A percentile compares a stretch with the other conserved stretches of the same genome.
These are phyloP conservation scores for Pinna nobilis DNA, from an alignment of 1,140 invertebrate genomes.

Conservation along the genomic window DNA sequence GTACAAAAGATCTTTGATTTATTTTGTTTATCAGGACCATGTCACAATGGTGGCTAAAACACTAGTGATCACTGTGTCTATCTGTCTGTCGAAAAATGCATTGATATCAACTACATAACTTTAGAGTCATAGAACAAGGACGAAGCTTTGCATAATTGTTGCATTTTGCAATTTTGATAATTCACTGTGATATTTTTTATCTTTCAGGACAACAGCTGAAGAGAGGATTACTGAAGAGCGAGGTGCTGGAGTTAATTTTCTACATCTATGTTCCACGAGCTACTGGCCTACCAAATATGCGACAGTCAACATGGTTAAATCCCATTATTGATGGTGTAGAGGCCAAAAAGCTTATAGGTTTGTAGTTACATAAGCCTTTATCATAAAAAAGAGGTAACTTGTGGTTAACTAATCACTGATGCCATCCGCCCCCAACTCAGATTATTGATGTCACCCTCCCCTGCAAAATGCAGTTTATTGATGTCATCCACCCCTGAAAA, in stretches of 20 bases:
- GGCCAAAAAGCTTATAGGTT: slow-evolving; percentile 70
- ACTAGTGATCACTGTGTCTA: too few relatives aligned
- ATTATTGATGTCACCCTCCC: neutral
- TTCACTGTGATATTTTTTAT: neutral
- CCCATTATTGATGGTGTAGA: slow-evolving; percentile 73
- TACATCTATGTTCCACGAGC: slow-evolving; percentile 70
- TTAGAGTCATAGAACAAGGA: neutral
- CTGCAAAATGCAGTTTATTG: neutral
- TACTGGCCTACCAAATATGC: slow-evolving; percentile 56
- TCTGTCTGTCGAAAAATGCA: neutral
- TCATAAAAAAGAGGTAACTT: neutral
- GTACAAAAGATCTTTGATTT: too few relatives aligned
- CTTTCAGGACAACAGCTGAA: slow-evolving; percentile 54
- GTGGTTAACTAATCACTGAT: neutral
- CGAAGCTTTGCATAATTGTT: too few relatives aligned
- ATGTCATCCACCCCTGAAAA: neutral
- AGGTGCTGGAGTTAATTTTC: slow-evolving; percentile 68
- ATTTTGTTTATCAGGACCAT: too few relatives aligned
- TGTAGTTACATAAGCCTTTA: neutral
- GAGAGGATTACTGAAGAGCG: slow-evolving; percentile 64
- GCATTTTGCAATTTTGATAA: too few relatives aligned
- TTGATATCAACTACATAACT: neutral
- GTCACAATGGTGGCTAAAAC: too few relatives aligned
- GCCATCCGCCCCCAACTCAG: neutral
- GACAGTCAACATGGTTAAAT: slow-evolving; percentile 73